These are phyloP conservation scores for Daphoenositta chrysoptera DNA, from an alignment of 2,113 vertebrate species.

Conservation along the genomic window DNA sequence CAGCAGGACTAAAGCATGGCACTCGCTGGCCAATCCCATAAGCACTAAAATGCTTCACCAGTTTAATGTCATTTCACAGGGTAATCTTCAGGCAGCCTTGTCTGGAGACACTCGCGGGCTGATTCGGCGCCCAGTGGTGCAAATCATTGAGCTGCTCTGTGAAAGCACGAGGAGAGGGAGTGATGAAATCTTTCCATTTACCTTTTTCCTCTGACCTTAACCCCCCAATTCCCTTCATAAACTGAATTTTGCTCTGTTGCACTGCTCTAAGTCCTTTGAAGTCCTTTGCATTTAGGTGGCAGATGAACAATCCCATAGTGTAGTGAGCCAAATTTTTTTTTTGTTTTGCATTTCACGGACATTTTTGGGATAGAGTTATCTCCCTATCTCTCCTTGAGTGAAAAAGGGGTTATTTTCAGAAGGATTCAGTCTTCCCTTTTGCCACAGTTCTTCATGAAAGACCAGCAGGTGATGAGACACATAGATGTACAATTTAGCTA, in stretches of 20 bases:
- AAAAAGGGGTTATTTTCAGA: neutral
- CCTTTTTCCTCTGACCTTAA: conserved; percentile 22
- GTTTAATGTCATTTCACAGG: conserved; percentile 42
- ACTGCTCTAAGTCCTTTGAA: neutral
- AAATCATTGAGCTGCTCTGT: conserved; percentile 15
- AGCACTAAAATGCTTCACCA: conserved; percentile 43
- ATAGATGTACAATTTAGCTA: neutral
- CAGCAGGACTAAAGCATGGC: conserved; percentile 4
- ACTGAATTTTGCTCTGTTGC: neutral
- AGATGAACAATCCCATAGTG: neutral
- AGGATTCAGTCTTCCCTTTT: neutral
- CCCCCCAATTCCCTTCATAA: neutral
- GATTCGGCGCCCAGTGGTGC: neutral
- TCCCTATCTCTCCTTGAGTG: neutral
- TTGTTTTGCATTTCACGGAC: neutral
- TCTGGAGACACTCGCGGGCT: neutral
- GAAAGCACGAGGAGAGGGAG: neutral
- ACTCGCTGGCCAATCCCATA: neutral
- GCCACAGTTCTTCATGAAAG: neutral
- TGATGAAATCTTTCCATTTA: conserved; percentile 1
- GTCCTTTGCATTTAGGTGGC: neutral
- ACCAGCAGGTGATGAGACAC: neutral
- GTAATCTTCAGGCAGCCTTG: conserved; percentile 36
- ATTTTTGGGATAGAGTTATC: neutral
- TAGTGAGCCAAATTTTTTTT: neutral